A percentile compares a stretch with the other conserved stretches of the same genome.
Conservation (phyloP, 2,797 vertebrate genomes). For the Sphaeramia orbicularis region DNA sequence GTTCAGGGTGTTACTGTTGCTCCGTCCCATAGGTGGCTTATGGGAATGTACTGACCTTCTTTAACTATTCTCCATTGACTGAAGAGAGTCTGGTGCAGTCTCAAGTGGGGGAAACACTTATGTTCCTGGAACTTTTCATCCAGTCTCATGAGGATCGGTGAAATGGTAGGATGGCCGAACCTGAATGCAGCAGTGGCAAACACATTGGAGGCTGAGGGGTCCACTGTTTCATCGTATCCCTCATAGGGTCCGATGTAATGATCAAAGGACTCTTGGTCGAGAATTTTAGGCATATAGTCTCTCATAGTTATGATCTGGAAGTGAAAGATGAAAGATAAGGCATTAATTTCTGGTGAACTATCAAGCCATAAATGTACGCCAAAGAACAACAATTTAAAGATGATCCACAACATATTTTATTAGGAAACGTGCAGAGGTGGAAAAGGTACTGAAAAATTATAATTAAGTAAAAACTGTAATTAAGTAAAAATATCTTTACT, state of each 20-base stretch:
- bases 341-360: background rate
- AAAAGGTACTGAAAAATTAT: too few species aligned
- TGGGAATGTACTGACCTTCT: slow-evolving; percentile 86
- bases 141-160: slow-evolving; percentile 84
- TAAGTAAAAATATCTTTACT: too few species aligned
- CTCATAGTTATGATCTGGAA: slow-evolving; percentile 92
- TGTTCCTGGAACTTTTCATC: slow-evolving; percentile 88
- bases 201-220: slow-evolving; percentile 92
- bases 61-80: slow-evolving; percentile 93
- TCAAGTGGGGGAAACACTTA: slow-evolving; percentile 82
- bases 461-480: too few species aligned
- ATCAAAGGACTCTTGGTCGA: slow-evolving; percentile 87
- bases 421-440: too few species aligned
- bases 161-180: slow-evolving; percentile 92
- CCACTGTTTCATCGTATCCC: slow-evolving; percentile 86
- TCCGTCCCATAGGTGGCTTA: slow-evolving; percentile 29
- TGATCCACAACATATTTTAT: background rate
- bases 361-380: too few species aligned
- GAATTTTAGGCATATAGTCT: slow-evolving; percentile 94
- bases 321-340: slow-evolving; percentile 37
- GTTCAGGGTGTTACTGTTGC: slow-evolving; percentile 35
- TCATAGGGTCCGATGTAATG: slow-evolving; percentile 86
- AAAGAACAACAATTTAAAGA: background rate
- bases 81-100: slow-evolving; percentile 90
- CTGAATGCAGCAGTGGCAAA: slow-evolving; percentile 97